Evolutionary conservation across 1,140 invertebrate genomes (phyloP).

Genomic region (Caenorhabditis inopinata): DNA sequence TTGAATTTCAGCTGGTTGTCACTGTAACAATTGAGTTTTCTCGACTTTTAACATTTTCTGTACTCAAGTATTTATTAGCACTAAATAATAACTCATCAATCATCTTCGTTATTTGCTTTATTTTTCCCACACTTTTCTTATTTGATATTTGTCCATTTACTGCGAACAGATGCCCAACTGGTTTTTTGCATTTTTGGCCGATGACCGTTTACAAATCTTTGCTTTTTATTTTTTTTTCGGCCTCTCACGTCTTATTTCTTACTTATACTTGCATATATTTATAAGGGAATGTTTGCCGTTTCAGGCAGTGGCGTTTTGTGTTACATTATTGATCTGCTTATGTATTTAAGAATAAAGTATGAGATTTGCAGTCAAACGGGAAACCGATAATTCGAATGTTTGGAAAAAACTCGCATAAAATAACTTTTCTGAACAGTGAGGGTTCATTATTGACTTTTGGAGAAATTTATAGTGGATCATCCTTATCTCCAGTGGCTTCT

Average conservation of each 20-base stretch:
- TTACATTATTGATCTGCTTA: slow-evolving; percentile 12
- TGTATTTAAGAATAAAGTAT: slow-evolving; percentile 20
- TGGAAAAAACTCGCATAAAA: too few species aligned
- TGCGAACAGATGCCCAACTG: neutral
- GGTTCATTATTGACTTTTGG: too few species aligned
- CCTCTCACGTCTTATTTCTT: neutral
- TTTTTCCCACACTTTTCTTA: neutral
- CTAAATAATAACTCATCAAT: too few species aligned
- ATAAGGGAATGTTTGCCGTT: slow-evolving; percentile 2
- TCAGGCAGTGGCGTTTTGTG: slow-evolving; percentile 3
- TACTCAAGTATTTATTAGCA: too few species aligned
- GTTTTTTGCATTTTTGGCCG: slow-evolving; percentile 18
- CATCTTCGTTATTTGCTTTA: neutral
- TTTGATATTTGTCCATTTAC: neutral
- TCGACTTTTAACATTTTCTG: too few species aligned
- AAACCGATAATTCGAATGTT: too few species aligned
- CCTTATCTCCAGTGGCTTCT: too few species aligned
- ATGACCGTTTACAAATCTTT: slow-evolving; percentile 10
- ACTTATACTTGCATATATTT: too few species aligned
- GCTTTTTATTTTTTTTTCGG: neutral
- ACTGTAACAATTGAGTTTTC: too few species aligned
- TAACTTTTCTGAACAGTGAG: too few species aligned
- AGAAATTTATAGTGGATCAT: too few species aligned
- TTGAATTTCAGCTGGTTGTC: neutral
- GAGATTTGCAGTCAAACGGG: neutral